Conservation (phyloP, 2,888 invertebrate genomes). For the Xestia rhomboidea region DNA sequence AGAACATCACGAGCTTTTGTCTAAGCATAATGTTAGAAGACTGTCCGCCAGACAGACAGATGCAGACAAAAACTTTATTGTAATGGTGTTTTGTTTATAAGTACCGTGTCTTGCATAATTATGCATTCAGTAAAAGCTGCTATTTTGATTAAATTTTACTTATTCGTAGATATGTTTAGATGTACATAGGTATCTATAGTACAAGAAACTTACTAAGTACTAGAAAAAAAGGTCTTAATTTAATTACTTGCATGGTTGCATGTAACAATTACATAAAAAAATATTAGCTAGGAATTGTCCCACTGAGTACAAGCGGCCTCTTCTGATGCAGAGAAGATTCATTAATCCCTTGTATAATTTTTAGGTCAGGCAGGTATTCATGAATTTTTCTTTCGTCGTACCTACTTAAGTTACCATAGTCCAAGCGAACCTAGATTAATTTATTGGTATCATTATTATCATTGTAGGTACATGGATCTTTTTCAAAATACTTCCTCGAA, state of each 20-base stretch:
- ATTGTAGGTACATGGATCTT: neutral
- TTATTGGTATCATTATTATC: neutral
- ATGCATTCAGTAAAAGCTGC: no score
- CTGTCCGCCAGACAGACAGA: no score
- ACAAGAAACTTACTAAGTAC: no score
- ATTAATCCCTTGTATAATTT: neutral
- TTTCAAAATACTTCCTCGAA: no score
- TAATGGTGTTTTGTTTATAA: no score
- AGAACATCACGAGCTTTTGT: no score
- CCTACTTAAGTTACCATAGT: neutral
- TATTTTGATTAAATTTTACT: no score
- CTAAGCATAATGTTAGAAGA: neutral
- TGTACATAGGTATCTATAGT: no score
- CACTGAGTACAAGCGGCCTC: neutral
- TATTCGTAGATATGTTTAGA: no score
- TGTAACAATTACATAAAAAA: constrained; percentile 1
- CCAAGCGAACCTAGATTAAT: neutral
- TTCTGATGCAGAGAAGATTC: neutral
- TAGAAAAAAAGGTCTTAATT: no score
- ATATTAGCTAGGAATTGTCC: neutral
- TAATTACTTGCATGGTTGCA: neutral
- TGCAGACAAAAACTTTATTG: no score
- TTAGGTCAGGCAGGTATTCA: neutral
- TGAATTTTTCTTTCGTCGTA: neutral
- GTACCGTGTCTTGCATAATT: no score